Conservation (phyloP, 2,113 vertebrate species). For the Gasterosteus aculeatus region DNA sequence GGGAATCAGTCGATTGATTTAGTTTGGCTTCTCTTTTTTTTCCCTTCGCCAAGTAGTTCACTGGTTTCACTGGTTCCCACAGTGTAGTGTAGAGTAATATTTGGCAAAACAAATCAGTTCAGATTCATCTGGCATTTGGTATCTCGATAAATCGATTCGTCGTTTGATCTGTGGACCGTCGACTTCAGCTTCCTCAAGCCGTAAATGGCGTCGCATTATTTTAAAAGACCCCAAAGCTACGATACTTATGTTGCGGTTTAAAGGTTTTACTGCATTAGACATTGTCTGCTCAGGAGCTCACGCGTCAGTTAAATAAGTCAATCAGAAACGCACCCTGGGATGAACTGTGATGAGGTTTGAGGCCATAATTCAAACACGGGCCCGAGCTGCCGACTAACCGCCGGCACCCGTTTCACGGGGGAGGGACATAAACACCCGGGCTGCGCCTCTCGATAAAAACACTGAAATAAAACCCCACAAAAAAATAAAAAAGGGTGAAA, state of each 20-base stretch:
- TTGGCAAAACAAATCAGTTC: neutral
- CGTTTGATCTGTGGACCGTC: neutral
- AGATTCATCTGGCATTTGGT: neutral
- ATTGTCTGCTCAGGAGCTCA: no score
- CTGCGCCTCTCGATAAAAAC: slow-evolving; percentile 5
- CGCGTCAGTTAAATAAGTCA: neutral
- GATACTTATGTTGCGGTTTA: neutral
- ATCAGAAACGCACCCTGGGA: neutral
- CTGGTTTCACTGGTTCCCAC: neutral
- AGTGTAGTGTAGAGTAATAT: neutral
- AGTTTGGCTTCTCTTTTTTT: neutral
- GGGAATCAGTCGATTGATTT: slow-evolving; percentile 19
- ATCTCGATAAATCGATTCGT: neutral
- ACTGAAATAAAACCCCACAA: neutral
- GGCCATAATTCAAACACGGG: slow-evolving; percentile 13
- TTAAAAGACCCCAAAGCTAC: no score
- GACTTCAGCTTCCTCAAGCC: neutral
- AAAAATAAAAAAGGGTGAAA: slow-evolving; percentile 17
- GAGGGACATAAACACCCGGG: neutral
- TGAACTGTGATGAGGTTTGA: neutral
- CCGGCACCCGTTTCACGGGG: neutral
- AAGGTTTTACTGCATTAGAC: neutral
- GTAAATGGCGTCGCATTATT: neutral
- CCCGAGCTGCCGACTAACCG: slow-evolving; percentile 16
- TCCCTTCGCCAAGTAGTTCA: no score